These are phyloP conservation scores for Ceramica pisi DNA, from an alignment of 2,888 invertebrate species.

Conservation along the genomic window DNA sequence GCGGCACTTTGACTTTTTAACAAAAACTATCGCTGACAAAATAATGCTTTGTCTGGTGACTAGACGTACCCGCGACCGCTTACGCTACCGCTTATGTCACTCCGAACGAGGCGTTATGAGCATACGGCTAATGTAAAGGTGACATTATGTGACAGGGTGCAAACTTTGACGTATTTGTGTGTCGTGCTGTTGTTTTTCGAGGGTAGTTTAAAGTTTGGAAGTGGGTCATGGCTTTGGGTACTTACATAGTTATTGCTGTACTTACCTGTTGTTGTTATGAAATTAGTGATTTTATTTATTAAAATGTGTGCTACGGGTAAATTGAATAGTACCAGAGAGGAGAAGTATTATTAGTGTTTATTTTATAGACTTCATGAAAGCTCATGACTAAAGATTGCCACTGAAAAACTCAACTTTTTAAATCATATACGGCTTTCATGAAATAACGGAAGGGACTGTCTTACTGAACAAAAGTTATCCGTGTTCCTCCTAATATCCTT, in stretches of 20 bases:
- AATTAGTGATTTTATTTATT: no score
- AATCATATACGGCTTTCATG: no score
- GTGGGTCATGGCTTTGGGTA: slow-evolving; percentile 36
- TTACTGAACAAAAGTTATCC: no score
- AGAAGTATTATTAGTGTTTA: no score
- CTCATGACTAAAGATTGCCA: background rate
- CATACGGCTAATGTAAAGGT: slow-evolving; percentile 51
- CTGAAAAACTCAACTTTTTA: no score
- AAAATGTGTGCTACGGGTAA: no score
- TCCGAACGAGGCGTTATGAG: background rate
- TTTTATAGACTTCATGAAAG: no score
- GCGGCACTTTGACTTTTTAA: no score
- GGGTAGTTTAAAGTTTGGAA: slow-evolving; percentile 49
- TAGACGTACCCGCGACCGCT: background rate
- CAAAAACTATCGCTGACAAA: no score
- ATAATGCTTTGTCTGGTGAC: background rate
- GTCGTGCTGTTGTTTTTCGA: slow-evolving; percentile 50
- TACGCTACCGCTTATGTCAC: background rate
- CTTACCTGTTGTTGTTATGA: background rate
- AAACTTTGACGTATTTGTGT: slow-evolving; percentile 62
- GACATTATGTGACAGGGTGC: slow-evolving; percentile 51
- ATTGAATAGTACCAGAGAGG: no score
- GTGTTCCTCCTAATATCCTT: no score
- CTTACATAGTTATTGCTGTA: background rate
- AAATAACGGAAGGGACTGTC: no score